Evolutionary conservation across 1,140 invertebrate genomes (phyloP).

Genomic region (Mercenaria mercenaria): DNA sequence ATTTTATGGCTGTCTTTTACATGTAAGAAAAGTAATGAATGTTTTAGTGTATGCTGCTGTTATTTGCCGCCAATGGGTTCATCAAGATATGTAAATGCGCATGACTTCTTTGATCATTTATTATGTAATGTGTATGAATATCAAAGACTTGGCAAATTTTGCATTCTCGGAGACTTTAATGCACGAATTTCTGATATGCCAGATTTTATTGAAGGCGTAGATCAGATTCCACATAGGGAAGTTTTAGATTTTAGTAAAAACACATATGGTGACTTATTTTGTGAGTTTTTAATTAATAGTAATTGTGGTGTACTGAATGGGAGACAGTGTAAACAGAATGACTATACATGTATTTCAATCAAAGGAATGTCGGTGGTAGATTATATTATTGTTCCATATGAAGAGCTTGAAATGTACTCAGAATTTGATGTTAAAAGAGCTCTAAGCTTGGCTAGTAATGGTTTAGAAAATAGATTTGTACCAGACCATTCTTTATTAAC

Average conservation of each 20-base stretch:
- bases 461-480: not conserved
- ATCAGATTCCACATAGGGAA: not conserved
- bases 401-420: not conserved
- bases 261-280: not conserved
- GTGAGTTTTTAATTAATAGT: conserved; percentile 9
- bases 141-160: not conserved
- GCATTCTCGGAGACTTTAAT: not conserved
- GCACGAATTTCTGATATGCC: not conserved
- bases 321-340: not conserved
- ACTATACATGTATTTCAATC: not conserved
- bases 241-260: conserved; percentile 14
- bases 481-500: not conserved
- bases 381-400: conserved; percentile 8
- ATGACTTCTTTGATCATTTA: conserved; percentile 16
- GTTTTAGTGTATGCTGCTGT: not conserved
- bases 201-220: conserved; percentile 20
- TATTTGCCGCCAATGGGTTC: not conserved
- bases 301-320: conserved; percentile 18
- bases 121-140: not conserved
- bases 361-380: not conserved
- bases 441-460: not conserved
- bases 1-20: not conserved
- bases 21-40: not conserved
- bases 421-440: conserved; percentile 9
- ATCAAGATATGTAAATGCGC: conserved; percentile 3